A percentile compares a stretch with the other conserved stretches of the same genome.
Conservation (phyloP, 2,888 invertebrate genomes). For the Zootermopsis nevadensis region DNA sequence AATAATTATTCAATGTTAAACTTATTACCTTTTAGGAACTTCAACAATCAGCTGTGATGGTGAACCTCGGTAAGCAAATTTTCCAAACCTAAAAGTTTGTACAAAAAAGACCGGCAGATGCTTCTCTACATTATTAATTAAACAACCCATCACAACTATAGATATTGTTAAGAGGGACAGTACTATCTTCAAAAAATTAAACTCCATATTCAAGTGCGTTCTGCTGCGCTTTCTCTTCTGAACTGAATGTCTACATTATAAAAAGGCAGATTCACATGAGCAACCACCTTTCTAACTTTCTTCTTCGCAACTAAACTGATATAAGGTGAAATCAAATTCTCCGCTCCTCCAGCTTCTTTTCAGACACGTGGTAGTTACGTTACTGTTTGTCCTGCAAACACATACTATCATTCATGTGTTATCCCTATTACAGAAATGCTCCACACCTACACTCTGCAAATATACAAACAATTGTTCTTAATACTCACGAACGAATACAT, state of each 20-base stretch:
- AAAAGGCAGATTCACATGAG: neutral
- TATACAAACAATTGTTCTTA: no score
- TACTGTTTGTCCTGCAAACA: no score
- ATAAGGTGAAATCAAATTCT: no score
- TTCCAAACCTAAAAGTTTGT: conserved; percentile 79
- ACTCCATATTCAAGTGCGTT: neutral
- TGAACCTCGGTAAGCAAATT: conserved; percentile 71
- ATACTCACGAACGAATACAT: no score
- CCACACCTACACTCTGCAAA: no score
- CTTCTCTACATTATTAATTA: conserved; percentile 74
- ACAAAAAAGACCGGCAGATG: conserved; percentile 74
- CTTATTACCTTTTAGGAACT: conserved; percentile 74
- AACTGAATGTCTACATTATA: no score
- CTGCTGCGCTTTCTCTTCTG: neutral
- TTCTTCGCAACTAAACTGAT: neutral
- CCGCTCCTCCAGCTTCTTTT: no score
- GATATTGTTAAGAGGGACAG: conserved; percentile 56
- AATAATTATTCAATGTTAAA: no score
- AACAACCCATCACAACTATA: conserved; percentile 68
- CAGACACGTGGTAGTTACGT: no score
- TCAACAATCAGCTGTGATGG: conserved; percentile 64
- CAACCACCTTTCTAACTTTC: conserved; percentile 12
- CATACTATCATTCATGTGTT: no score
- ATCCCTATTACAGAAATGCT: no score
- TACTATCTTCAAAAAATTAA: conserved; percentile 57